phyloP scores from a whole-genome alignment of 2,797 vertebrate genomes.

The Carcharodon carcharias region DNA sequence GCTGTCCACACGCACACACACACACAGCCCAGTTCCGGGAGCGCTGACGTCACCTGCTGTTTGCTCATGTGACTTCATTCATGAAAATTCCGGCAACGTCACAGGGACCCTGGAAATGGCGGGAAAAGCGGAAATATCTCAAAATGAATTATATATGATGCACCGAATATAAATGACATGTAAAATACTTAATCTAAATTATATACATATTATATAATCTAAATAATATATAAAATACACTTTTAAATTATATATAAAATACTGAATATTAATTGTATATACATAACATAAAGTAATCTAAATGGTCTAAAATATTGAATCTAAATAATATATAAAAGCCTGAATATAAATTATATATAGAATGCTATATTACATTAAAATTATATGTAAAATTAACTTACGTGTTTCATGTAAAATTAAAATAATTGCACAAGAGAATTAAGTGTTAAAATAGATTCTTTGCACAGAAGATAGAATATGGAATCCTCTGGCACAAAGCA shows the following conservation, averaged over 20 bases:
- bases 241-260: neutral
- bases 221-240: neutral
- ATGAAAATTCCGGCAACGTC: constrained; percentile 57
- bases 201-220: neutral
- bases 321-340: neutral
- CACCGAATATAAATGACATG: neutral
- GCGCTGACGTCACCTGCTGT: constrained; percentile 63
- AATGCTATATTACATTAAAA: neutral
- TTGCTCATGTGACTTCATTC: constrained; percentile 74
- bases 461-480: neutral
- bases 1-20: neutral
- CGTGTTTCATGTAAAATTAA: neutral
- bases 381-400: neutral
- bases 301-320: neutral
- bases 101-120: neutral
- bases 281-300: neutral
- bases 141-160: neutral
- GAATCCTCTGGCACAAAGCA: neutral
- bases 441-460: neutral
- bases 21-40: constrained; percentile 69
- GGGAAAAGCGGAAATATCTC: neutral
- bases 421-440: neutral
- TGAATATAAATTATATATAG: neutral
- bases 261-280: neutral
- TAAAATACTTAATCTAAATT: neutral